These are phyloP conservation scores for Bryconaethiops microstoma DNA, from an alignment of 2,797 vertebrate genomes.

Conservation along the genomic window DNA sequence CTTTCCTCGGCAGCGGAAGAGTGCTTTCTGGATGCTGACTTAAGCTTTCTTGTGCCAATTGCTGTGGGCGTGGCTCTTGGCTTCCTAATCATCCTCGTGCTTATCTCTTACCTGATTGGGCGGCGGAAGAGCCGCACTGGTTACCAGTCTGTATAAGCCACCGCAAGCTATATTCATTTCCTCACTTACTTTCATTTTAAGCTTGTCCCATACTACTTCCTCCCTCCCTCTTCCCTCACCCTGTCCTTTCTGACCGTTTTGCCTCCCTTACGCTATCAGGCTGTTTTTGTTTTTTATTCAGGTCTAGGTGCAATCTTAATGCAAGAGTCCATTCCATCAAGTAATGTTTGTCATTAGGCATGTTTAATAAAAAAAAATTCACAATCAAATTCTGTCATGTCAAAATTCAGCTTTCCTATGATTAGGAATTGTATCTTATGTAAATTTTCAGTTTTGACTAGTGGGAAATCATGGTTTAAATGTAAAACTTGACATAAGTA, in stretches of 20 bases:
- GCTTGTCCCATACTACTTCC: conserved; percentile 23
- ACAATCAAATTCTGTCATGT: too few species aligned
- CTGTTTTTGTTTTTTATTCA: neutral
- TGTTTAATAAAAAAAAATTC: too few species aligned
- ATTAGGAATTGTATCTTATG: too few species aligned
- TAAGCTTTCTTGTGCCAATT: conserved; percentile 97
- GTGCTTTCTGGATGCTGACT: conserved; percentile 96
- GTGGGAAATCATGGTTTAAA: too few species aligned
- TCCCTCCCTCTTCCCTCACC: conserved; percentile 44
- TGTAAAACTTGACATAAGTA: too few species aligned
- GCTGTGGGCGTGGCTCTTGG: conserved; percentile 92
- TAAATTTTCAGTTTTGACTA: too few species aligned
- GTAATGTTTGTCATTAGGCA: neutral
- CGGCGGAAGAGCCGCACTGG: conserved; percentile 94
- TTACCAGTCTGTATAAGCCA: conserved; percentile 93
- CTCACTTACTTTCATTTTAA: conserved; percentile 41
- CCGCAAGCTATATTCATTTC: conserved; percentile 32
- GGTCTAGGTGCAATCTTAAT: too few species aligned
- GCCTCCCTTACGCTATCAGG: neutral
- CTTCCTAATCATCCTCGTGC: conserved; percentile 95
- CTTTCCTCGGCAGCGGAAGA: conserved; percentile 89
- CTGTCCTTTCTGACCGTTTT: conserved; percentile 32
- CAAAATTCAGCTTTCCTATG: too few species aligned
- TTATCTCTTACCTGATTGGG: conserved; percentile 96
- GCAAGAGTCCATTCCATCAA: neutral